These are phyloP conservation scores for Drosophila diplacantha DNA, from an alignment of 2,888 invertebrate species.

Conservation along the genomic window DNA sequence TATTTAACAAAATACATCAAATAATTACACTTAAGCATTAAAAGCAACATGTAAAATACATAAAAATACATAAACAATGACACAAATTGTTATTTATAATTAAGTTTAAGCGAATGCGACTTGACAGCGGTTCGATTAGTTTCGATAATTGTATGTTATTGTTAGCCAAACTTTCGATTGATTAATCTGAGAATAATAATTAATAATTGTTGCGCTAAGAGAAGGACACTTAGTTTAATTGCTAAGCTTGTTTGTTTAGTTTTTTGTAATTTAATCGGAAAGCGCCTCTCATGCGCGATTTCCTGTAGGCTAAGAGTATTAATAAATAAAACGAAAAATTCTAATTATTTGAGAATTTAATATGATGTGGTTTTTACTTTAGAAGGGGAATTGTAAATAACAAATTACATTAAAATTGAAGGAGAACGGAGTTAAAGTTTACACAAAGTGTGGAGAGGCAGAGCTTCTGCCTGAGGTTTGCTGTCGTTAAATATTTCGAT, in stretches of 20 bases:
- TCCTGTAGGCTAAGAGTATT: conserved; percentile 52
- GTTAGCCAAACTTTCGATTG: conserved; percentile 35
- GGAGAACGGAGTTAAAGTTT: too few relatives aligned
- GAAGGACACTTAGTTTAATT: conserved; percentile 45
- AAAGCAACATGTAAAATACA: conserved; percentile 45
- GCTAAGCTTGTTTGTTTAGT: conserved; percentile 67
- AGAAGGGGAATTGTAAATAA: not conserved
- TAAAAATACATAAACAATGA: conserved; percentile 28
- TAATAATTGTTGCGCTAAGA: conserved; percentile 65
- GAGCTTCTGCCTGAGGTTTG: not conserved
- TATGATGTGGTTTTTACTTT: not conserved
- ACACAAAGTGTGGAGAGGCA: not conserved
- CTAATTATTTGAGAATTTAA: conserved; percentile 6
- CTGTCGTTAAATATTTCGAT: not conserved
- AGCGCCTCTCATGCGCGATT: conserved; percentile 59
- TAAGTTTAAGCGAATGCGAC: conserved; percentile 32
- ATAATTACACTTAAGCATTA: conserved; percentile 23
- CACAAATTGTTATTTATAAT: conserved; percentile 44
- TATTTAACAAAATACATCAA: conserved; percentile 20
- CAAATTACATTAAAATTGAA: not conserved
- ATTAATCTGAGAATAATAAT: conserved; percentile 39
- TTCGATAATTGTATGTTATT: conserved; percentile 42
- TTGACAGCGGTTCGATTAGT: conserved; percentile 8
- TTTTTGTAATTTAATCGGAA: conserved; percentile 42
- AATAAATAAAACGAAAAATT: conserved; percentile 57